phyloP scores from a whole-genome alignment of 2,797 vertebrate genomes.

The Protosalanx chinensis region DNA sequence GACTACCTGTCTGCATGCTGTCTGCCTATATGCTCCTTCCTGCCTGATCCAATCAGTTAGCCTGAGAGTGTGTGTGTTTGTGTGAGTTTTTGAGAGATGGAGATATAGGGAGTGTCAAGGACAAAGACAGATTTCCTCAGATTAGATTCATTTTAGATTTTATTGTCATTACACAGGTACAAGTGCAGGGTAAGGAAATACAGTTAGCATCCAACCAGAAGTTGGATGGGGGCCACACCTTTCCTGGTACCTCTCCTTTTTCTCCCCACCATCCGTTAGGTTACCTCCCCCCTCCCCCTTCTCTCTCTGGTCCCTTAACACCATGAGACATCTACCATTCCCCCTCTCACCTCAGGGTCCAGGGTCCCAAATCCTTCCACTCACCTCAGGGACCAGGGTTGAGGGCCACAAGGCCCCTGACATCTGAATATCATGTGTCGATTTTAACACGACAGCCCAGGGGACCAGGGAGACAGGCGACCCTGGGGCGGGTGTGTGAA shows the following conservation, averaged over 20 bases:
- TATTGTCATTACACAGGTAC: no score
- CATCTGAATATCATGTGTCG: not conserved
- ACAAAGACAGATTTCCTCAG: not conserved
- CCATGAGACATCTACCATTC: not conserved
- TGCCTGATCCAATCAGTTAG: not conserved
- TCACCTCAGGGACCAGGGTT: not conserved
- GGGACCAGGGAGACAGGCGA: not conserved
- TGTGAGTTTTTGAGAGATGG: no score
- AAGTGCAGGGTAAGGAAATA: no score
- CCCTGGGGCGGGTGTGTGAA: not conserved
- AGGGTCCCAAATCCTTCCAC: no score
- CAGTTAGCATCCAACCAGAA: no score
- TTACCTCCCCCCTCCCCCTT: not conserved
- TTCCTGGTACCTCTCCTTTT: not conserved
- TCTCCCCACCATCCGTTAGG: not conserved
- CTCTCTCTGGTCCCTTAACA: not conserved
- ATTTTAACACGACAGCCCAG: not conserved
- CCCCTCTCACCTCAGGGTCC: no score
- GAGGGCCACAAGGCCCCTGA: not conserved
- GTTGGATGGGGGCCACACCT: not conserved
- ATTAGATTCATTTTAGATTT: not conserved
- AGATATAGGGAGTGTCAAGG: not conserved
- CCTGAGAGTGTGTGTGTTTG: not conserved
- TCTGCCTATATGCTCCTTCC: no score
- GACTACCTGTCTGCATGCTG: constrained; percentile 3